These are phyloP conservation scores for Sebastes melanostomus DNA, from an alignment of 2,797 vertebrate genomes.

Conservation along the genomic window DNA sequence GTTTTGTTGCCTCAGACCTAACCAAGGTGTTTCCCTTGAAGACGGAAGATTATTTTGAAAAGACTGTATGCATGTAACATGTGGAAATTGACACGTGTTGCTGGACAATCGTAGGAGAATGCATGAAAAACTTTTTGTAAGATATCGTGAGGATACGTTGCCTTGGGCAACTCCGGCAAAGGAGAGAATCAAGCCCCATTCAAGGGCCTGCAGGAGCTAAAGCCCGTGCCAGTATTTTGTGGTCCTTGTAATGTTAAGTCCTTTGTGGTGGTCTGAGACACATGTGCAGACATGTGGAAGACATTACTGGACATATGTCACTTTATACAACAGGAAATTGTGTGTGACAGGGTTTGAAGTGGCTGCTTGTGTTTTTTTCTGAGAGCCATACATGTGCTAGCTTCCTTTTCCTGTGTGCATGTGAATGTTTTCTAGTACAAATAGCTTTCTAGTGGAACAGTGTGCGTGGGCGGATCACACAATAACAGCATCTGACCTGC, in stretches of 20 bases:
- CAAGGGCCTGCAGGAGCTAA: neutral
- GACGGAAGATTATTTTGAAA: neutral
- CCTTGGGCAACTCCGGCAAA: neutral
- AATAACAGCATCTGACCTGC: slow-evolving; percentile 27
- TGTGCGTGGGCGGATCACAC: slow-evolving; percentile 29
- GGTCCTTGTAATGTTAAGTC: neutral
- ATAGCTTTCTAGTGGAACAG: slow-evolving; percentile 4
- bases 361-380: neutral
- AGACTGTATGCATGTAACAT: neutral
- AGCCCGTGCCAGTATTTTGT: neutral
- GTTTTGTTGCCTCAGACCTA: too few species aligned
- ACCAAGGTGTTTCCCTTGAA: neutral
- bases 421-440: neutral
- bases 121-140: neutral
- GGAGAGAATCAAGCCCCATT: neutral
- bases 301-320: neutral
- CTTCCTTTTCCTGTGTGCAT: neutral
- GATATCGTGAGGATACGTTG: neutral
- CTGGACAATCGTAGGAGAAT: neutral
- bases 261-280: too few species aligned
- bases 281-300: neutral
- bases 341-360: neutral
- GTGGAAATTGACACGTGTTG: neutral
- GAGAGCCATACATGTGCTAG: neutral
- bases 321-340: neutral